phyloP scores from a whole-genome alignment of 2,797 vertebrate genomes.

The Diceros bicornis region DNA sequence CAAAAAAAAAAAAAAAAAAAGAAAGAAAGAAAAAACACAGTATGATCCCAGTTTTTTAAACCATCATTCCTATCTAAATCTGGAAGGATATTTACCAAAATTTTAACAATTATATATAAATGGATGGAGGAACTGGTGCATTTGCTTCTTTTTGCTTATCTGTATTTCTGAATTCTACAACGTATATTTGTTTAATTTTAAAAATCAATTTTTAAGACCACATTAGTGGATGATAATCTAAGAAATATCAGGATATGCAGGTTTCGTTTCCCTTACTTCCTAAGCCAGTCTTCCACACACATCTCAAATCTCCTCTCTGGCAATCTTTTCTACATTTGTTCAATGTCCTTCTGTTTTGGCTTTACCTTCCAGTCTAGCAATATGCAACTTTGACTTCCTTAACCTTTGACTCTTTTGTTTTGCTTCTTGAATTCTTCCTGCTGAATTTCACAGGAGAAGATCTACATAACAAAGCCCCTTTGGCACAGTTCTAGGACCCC shows the following conservation, averaged over 20 bases:
- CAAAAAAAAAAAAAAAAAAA: not conserved
- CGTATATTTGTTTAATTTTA: slow-evolving; percentile 20
- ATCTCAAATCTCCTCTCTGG: not conserved
- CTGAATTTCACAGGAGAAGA: not conserved
- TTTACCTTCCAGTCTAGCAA: not conserved
- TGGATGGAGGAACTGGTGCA: not conserved
- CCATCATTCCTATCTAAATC: slow-evolving; percentile 17
- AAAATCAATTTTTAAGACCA: slow-evolving; percentile 9
- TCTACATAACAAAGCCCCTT: not conserved
- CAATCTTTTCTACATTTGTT: not conserved
- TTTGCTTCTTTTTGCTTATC: not conserved
- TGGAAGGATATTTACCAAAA: slow-evolving; percentile 1
- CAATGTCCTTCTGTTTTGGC: not conserved
- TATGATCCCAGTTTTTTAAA: not conserved
- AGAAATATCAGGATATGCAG: not conserved
- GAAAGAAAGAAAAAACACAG: not conserved
- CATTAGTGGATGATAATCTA: not conserved
- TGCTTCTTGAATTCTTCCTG: slow-evolving; percentile 10
- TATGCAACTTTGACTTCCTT: not conserved
- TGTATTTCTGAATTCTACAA: not conserved
- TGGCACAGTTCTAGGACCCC: not conserved
- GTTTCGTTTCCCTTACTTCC: not conserved
- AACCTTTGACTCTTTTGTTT: not conserved
- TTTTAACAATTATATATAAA: not conserved
- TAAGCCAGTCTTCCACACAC: not conserved